These are phyloP conservation scores for Eumeta japonica DNA, from an alignment of 1,140 invertebrate genomes.

Conservation along the genomic window DNA sequence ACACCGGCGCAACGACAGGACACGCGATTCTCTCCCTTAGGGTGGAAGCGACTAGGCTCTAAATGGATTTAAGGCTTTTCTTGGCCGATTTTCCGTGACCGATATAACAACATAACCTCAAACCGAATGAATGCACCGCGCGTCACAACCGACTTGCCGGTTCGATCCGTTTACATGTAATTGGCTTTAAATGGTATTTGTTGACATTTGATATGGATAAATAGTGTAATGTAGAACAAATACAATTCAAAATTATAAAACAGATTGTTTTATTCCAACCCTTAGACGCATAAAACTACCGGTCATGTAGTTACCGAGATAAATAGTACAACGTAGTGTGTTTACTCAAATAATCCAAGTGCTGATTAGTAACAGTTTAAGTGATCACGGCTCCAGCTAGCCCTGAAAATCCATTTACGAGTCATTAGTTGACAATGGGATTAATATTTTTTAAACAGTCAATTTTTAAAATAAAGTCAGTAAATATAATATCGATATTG, in stretches of 20 bases:
- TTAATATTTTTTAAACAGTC: too few species aligned
- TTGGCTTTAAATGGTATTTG: constrained; percentile 29
- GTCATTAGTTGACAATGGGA: too few species aligned
- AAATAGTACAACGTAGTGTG: not conserved
- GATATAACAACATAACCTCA: constrained; percentile 56
- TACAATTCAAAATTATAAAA: constrained; percentile 31
- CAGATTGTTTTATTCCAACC: constrained; percentile 50
- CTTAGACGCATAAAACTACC: constrained; percentile 9
- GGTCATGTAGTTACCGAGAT: not conserved
- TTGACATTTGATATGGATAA: constrained; percentile 20
- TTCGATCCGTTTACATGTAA: constrained; percentile 22
- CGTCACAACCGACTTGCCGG: constrained; percentile 23
- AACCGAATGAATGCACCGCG: constrained; percentile 34
- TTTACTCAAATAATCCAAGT: too few species aligned
- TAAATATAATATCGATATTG: too few species aligned
- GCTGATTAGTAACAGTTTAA: too few species aligned
- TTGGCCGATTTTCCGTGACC: constrained; percentile 17
- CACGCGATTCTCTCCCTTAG: constrained; percentile 36
- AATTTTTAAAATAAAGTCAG: too few species aligned
- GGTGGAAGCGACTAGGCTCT: not conserved
- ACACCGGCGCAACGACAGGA: too few species aligned
- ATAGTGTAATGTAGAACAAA: constrained; percentile 26
- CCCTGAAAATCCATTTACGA: too few species aligned
- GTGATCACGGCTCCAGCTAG: too few species aligned
- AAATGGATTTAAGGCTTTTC: not conserved